Evolutionary conservation across 2,113 vertebrate genomes (phyloP).

Genomic region (Varanus salvator): DNA sequence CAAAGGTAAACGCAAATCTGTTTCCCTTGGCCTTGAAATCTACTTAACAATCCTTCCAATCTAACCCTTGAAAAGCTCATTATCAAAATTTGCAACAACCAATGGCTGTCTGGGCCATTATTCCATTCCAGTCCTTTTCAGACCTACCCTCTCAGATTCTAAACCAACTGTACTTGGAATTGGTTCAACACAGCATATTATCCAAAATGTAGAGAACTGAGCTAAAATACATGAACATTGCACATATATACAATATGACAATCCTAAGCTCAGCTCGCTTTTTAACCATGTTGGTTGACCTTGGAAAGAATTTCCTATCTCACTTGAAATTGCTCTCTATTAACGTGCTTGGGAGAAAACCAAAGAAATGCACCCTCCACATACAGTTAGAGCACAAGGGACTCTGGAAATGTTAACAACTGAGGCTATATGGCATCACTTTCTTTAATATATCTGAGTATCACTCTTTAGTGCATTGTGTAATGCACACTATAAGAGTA

Average conservation of each 20-base stretch:
- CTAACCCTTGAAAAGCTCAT: constrained; percentile 58
- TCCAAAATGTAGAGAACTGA: constrained; percentile 75
- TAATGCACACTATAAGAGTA: constrained; percentile 83
- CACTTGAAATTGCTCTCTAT: constrained; percentile 74
- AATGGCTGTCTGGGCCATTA: constrained; percentile 53
- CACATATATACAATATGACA: constrained; percentile 76
- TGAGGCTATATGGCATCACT: constrained; percentile 85
- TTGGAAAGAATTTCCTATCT: constrained; percentile 75
- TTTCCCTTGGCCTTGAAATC: constrained; percentile 67
- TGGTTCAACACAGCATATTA: constrained; percentile 66
- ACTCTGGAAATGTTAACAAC: constrained; percentile 96
- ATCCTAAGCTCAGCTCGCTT: constrained; percentile 75
- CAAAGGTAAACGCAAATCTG: constrained; percentile 70
- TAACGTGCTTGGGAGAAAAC: constrained; percentile 85
- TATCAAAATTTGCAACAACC: constrained; percentile 61
- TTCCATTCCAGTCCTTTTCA: constrained; percentile 59
- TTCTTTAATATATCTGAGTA: constrained; percentile 85
- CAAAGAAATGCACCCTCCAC: constrained; percentile 99
- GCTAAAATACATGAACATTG: constrained; percentile 77
- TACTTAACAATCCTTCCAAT: constrained; percentile 64
- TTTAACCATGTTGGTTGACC: constrained; percentile 69
- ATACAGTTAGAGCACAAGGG: constrained; percentile 91
- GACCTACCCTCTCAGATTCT: constrained; percentile 66
- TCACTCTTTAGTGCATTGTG: constrained; percentile 82
- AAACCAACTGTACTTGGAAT: constrained; percentile 68